These are phyloP conservation scores for Heteromyza rotundicornis DNA, from an alignment of 2,888 invertebrate genomes.

Conservation along the genomic window DNA sequence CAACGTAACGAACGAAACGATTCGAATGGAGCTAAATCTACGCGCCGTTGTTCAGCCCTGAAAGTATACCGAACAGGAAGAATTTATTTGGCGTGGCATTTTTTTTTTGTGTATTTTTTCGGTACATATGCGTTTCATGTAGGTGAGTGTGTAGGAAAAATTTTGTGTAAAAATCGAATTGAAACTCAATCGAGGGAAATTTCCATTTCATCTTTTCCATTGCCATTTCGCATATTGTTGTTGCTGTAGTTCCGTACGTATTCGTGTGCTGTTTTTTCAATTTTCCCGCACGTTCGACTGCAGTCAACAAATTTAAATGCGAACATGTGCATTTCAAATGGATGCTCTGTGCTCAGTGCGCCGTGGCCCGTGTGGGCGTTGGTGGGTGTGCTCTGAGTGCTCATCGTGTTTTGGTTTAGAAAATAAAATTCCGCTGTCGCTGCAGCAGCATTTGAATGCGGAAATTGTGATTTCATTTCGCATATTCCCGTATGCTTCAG, in stretches of 20 bases:
- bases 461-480: background rate
- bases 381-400: background rate
- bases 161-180: slow-evolving; percentile 2
- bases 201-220: slow-evolving; percentile 3
- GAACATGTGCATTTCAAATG: background rate
- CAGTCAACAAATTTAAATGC: slow-evolving; percentile 3
- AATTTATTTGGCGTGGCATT: too few relatives aligned
- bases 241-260: background rate
- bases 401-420: too few relatives aligned
- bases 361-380: background rate
- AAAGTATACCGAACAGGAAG: too few relatives aligned
- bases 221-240: background rate
- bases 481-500: background rate
- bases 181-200: slow-evolving; percentile 7
- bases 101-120: too few relatives aligned
- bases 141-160: background rate
- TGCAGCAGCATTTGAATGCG: background rate
- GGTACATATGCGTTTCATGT: too few relatives aligned
- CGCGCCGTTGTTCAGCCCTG: too few relatives aligned
- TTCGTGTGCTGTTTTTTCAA: background rate
- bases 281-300: background rate
- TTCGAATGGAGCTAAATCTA: too few relatives aligned
- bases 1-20: background rate
- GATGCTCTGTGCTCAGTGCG: background rate
- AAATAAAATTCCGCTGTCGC: background rate